Evolutionary conservation across 2,113 vertebrate genomes (phyloP).

Genomic region (Pardalotus punctatus): DNA sequence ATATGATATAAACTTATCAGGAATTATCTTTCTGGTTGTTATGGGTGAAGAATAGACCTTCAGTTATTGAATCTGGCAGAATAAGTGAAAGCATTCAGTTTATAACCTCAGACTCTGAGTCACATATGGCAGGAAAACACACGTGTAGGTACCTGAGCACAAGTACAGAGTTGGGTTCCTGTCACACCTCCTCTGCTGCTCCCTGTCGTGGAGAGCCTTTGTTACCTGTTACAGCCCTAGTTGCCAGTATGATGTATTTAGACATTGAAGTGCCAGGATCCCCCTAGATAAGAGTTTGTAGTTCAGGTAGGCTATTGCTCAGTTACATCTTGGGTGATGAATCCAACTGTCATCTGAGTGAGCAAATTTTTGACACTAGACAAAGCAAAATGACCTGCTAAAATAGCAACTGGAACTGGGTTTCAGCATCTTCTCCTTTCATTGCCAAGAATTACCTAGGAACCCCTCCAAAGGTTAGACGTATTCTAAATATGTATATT

Average conservation of each 20-base stretch:
- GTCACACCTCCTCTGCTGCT: background rate
- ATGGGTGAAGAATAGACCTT: background rate
- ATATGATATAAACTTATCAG: background rate
- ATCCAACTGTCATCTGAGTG: background rate
- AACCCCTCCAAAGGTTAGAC: background rate
- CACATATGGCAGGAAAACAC: background rate
- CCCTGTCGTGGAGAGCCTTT: background rate
- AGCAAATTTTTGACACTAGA: background rate
- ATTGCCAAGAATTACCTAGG: background rate
- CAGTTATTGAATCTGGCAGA: background rate
- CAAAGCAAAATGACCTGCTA: background rate
- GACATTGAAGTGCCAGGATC: background rate
- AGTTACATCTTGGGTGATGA: slow-evolving; percentile 20
- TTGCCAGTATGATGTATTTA: background rate
- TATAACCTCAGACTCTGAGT: background rate
- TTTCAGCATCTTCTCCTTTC: background rate
- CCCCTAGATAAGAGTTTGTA: background rate
- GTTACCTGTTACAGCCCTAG: background rate
- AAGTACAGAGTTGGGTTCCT: rapidly evolving
- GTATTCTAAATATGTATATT: background rate
- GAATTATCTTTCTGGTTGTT: background rate
- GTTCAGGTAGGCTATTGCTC: background rate
- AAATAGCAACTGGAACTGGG: background rate
- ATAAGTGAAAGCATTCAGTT: background rate
- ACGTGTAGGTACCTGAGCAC: background rate